These are phyloP conservation scores for Coranthus polyacanthus DNA, from an alignment of 2,797 vertebrate genomes.

Conservation along the genomic window DNA sequence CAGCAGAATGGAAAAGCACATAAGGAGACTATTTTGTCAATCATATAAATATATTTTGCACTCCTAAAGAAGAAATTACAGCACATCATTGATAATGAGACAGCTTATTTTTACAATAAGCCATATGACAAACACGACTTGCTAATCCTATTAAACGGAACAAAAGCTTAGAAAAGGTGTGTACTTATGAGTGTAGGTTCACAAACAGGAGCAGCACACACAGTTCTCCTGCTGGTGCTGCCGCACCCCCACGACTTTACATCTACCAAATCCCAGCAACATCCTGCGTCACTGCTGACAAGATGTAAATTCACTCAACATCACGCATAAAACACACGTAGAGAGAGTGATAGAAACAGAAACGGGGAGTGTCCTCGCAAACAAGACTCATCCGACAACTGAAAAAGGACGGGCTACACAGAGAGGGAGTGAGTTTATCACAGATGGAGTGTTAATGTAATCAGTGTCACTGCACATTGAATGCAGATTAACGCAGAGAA, in stretches of 20 bases:
- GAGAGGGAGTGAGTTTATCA: not conserved
- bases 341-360: not conserved
- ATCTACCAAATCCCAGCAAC: conserved; percentile 25
- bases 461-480: not conserved
- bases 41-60: not conserved
- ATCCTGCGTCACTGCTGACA: conserved; percentile 30
- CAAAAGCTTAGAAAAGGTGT: not conserved
- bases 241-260: conserved; percentile 4
- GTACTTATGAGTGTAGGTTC: conserved; percentile 26
- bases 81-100: not conserved
- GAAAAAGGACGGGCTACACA: not conserved
- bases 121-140: conserved; percentile 11
- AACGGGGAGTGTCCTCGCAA: too few species aligned
- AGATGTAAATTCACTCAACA: conserved; percentile 15
- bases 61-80: too few species aligned
- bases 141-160: conserved; percentile 5
- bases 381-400: too few species aligned
- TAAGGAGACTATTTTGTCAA: too few species aligned
- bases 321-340: not conserved
- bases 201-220: conserved; percentile 1
- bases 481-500: conserved; percentile 6
- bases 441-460: conserved; percentile 10
- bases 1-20: too few species aligned
- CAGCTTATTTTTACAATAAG: not conserved
- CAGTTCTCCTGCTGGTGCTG: conserved; percentile 13